phyloP scores from a whole-genome alignment of 2,888 invertebrate species.

The Ceratothoa steindachneri region DNA sequence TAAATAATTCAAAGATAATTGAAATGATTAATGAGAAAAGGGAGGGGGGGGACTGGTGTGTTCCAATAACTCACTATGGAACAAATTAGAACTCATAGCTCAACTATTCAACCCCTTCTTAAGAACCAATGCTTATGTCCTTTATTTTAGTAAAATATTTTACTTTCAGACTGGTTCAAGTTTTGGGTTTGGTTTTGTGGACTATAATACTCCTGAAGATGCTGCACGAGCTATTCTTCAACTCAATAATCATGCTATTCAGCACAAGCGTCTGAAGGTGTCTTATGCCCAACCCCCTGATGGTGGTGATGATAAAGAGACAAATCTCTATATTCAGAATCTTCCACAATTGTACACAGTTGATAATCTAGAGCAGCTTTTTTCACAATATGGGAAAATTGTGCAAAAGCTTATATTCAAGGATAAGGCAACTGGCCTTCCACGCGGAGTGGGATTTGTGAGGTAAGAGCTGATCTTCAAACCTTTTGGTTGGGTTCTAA shows the following conservation, averaged over 20 bases:
- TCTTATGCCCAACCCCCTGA: slow-evolving; percentile 6
- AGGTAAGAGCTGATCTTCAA: no score
- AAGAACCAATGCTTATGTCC: background rate
- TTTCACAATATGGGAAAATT: slow-evolving; percentile 4
- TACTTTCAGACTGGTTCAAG: background rate
- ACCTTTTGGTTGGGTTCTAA: no score
- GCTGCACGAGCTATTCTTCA: slow-evolving; percentile 2
- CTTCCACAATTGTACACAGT: slow-evolving; percentile 7
- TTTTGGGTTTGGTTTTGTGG: slow-evolving; percentile 11
- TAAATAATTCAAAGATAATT: no score
- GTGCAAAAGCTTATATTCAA: slow-evolving; percentile 5
- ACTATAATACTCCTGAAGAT: background rate
- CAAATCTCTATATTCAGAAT: slow-evolving; percentile 6
- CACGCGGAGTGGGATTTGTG: background rate
- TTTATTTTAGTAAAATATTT: background rate
- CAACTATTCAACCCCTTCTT: no score
- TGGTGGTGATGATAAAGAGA: slow-evolving; percentile 1
- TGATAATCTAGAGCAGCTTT: slow-evolving; percentile 1
- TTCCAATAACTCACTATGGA: no score
- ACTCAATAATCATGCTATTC: background rate
- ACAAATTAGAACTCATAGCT: no score
- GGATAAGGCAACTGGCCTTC: background rate
- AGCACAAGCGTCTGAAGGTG: slow-evolving; percentile 1
- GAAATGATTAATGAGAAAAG: no score
- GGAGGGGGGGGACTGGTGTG: no score